phyloP scores from a whole-genome alignment of 1,140 invertebrate genomes.

The Mercenaria mercenaria region DNA sequence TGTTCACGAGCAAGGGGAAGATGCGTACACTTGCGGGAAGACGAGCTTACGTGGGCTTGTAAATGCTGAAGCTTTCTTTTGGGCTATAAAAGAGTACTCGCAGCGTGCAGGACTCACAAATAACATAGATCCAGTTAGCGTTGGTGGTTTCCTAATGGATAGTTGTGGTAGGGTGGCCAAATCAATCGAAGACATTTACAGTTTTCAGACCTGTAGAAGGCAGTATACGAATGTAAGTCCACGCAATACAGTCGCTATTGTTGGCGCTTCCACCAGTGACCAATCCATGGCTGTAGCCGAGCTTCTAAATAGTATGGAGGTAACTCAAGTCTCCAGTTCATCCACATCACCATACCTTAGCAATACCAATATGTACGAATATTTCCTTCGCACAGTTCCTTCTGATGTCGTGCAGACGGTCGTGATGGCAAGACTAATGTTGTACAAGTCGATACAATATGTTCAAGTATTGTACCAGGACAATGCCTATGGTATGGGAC shows the following conservation, averaged over 20 bases:
- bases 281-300: slow-evolving; percentile 67
- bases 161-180: slow-evolving; percentile 73
- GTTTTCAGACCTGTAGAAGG: slow-evolving; percentile 75
- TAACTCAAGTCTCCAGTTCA: slow-evolving; percentile 71
- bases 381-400: slow-evolving; percentile 76
- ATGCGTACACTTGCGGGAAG: slow-evolving; percentile 68
- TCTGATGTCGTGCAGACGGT: slow-evolving; percentile 66
- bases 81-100: slow-evolving; percentile 75
- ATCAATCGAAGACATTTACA: slow-evolving; percentile 75
- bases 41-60: slow-evolving; percentile 68
- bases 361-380: slow-evolving; percentile 63
- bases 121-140: slow-evolving; percentile 39
- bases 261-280: slow-evolving; percentile 72
- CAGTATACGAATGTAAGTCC: slow-evolving; percentile 67
- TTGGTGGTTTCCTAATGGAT: slow-evolving; percentile 80
- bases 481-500: slow-evolving; percentile 72
- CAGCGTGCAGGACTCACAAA: background rate
- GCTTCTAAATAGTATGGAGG: slow-evolving; percentile 72
- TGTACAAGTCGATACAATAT: slow-evolving; percentile 57
- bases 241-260: slow-evolving; percentile 73
- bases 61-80: slow-evolving; percentile 81
- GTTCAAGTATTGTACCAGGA: slow-evolving; percentile 71
- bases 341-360: slow-evolving; percentile 71
- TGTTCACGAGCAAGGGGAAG: slow-evolving; percentile 70
- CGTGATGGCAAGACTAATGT: slow-evolving; percentile 65